Conservation (phyloP, 2,888 invertebrate genomes). For the Acholoe squamosa region DNA sequence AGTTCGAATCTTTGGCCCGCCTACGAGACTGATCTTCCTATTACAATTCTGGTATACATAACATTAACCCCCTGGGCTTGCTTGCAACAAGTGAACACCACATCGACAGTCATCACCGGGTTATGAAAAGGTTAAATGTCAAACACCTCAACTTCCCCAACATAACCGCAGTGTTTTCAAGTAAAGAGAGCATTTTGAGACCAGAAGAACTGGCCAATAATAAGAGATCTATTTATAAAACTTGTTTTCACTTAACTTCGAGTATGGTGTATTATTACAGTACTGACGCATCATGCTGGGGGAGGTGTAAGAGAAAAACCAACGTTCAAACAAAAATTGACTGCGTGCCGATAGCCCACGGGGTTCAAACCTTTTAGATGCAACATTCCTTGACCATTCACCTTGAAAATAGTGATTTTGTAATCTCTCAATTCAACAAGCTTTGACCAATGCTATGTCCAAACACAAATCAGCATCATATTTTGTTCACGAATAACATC, state of each 20-base stretch:
- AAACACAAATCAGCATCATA: neutral
- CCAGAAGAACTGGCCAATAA: no score
- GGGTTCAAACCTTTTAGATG: neutral
- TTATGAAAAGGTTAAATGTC: neutral
- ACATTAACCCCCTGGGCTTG: neutral
- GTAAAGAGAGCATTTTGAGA: no score
- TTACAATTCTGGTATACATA: slow-evolving; percentile 9
- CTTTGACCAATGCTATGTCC: neutral
- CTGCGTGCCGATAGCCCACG: neutral
- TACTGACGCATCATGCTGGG: neutral
- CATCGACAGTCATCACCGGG: slow-evolving; percentile 29
- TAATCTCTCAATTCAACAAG: slow-evolving; percentile 8
- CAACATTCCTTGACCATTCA: neutral
- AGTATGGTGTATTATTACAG: no score
- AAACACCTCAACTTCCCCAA: neutral
- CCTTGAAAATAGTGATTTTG: slow-evolving; percentile 12
- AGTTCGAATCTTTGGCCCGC: neutral
- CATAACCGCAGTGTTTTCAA: neutral
- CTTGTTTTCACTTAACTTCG: no score
- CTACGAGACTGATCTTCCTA: slow-evolving; percentile 18
- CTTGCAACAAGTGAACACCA: neutral
- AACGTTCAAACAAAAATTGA: neutral
- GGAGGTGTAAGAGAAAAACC: neutral
- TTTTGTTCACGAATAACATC: neutral
- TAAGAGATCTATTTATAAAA: no score